These are phyloP conservation scores for Cheilosia vulpina DNA, from an alignment of 2,888 invertebrate species.

Conservation along the genomic window DNA sequence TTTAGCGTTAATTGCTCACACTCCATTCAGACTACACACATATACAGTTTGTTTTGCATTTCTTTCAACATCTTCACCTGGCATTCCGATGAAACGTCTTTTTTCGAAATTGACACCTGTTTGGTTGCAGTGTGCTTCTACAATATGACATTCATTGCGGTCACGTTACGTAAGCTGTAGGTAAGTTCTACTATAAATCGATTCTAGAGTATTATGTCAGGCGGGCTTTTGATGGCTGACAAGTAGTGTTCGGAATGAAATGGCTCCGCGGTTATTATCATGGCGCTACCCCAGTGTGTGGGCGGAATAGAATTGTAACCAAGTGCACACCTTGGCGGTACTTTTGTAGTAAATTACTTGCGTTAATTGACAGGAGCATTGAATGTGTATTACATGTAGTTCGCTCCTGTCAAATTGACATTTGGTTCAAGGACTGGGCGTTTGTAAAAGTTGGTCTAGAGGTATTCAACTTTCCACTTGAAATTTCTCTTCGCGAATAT, in stretches of 20 bases:
- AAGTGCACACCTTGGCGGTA: slow-evolving; percentile 64
- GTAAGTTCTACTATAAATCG: slow-evolving; percentile 47
- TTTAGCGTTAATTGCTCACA: slow-evolving; percentile 59
- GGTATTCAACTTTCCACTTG: slow-evolving; percentile 6
- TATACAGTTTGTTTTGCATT: not conserved
- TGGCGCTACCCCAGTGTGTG: slow-evolving; percentile 32
- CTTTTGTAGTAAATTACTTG: slow-evolving; percentile 48
- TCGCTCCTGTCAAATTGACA: slow-evolving; percentile 51
- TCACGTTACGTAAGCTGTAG: slow-evolving; percentile 48
- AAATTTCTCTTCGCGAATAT: slow-evolving; percentile 41
- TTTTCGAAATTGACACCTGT: slow-evolving; percentile 58
- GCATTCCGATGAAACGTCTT: slow-evolving; percentile 16
- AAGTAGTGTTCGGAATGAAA: slow-evolving; percentile 2
- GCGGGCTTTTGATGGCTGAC: slow-evolving; percentile 18
- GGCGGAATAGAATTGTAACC: slow-evolving; percentile 40
- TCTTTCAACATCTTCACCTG: slow-evolving; percentile 14
- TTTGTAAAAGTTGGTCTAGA: slow-evolving; percentile 21
- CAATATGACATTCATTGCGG: slow-evolving; percentile 50
- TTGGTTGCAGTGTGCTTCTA: not conserved
- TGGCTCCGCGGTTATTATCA: slow-evolving; percentile 24
- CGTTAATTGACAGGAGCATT: slow-evolving; percentile 51
- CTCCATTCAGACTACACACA: slow-evolving; percentile 17
- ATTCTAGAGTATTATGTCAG: slow-evolving; percentile 50
- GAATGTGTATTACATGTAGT: slow-evolving; percentile 20
- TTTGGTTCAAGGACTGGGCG: slow-evolving; percentile 67